Percentiles rank a stretch among this genome's conserved stretches.
phyloP scores from a whole-genome alignment of 2,797 vertebrate species.

The Poecilia velifera region DNA sequence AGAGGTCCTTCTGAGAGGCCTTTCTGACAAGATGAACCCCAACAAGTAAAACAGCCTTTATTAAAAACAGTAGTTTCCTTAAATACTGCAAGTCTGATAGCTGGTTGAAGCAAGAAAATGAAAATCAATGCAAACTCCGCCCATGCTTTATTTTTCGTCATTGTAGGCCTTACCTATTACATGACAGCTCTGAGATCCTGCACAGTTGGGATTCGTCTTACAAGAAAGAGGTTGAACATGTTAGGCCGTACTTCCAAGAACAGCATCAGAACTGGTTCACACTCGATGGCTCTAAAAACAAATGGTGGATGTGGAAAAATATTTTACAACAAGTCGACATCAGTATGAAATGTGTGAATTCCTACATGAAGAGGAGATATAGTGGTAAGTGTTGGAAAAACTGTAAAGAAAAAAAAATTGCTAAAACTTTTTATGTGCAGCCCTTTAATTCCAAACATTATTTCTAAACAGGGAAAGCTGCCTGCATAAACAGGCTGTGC shows the following conservation, averaged over 20 bases:
- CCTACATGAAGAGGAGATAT: conserved; percentile 85
- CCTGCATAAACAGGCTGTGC: conserved; percentile 87
- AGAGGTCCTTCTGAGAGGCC: conserved; percentile 88
- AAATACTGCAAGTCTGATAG: neutral
- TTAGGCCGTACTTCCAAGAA: conserved; percentile 82
- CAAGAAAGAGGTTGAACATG: conserved; percentile 76
- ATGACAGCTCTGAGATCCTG: conserved; percentile 87
- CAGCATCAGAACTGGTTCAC: conserved; percentile 90
- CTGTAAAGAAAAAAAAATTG: neutral
- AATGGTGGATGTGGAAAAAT: conserved; percentile 90
- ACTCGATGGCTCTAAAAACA: conserved; percentile 86
- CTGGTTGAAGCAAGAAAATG: neutral
- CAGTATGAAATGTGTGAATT: conserved; percentile 82
- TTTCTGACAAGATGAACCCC: conserved; percentile 78
- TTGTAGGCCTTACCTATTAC: conserved; percentile 77
- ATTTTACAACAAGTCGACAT: conserved; percentile 79
- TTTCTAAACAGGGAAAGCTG: conserved; percentile 84
- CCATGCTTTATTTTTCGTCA: conserved; percentile 5
- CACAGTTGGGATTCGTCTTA: conserved; percentile 83
- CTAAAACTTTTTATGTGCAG: neutral
- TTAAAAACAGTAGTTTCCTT: neutral
- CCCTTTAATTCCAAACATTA: neutral
- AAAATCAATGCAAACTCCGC: neutral
- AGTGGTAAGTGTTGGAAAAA: conserved; percentile 78
- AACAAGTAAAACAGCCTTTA: conserved; percentile 77